Percentiles rank a stretch among this genome's conserved stretches.
Evolutionary conservation across 1,140 invertebrate genomes (phyloP).

Genomic region (Microvelia longipes): DNA sequence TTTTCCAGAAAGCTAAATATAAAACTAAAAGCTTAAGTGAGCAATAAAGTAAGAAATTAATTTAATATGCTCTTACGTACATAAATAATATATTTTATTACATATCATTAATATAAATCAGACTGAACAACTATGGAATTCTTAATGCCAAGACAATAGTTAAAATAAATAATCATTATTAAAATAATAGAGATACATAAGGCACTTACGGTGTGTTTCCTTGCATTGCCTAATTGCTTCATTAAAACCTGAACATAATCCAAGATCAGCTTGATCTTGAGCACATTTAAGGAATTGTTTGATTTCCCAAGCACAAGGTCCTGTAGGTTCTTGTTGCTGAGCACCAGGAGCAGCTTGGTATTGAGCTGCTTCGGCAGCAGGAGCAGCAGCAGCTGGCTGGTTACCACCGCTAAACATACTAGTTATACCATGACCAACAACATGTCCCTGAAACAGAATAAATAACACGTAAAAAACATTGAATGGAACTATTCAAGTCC

Average conservation of each 20-base stretch:
- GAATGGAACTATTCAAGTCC: background rate
- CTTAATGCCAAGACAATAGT: too few species aligned
- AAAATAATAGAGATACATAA: too few species aligned
- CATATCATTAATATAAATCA: too few species aligned
- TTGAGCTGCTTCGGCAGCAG: slow-evolving; percentile 26
- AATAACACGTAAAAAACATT: background rate
- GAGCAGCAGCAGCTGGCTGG: slow-evolving; percentile 22
- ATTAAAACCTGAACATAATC: slow-evolving; percentile 82
- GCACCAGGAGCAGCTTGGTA: slow-evolving; percentile 24
- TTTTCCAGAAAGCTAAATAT: too few species aligned
- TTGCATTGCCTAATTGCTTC: slow-evolving; percentile 85
- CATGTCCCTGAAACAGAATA: slow-evolving; percentile 46
- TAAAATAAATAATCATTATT: too few species aligned
- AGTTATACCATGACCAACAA: slow-evolving; percentile 67
- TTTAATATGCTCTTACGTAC: too few species aligned
- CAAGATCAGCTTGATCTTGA: slow-evolving; percentile 63
- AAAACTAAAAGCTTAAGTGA: too few species aligned
- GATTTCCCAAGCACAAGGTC: slow-evolving; percentile 74
- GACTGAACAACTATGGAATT: too few species aligned
- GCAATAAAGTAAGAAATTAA: too few species aligned
- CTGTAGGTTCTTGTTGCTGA: slow-evolving; percentile 36
- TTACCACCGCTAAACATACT: slow-evolving; percentile 63
- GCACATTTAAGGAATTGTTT: slow-evolving; percentile 80
- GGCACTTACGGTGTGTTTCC: slow-evolving; percentile 33
- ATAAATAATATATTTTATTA: too few species aligned